Evolutionary conservation across 2,797 vertebrate genomes (phyloP), one percentile per base, ranked within the genome.

Genomic region (Malacoctenus gilli): DNA sequence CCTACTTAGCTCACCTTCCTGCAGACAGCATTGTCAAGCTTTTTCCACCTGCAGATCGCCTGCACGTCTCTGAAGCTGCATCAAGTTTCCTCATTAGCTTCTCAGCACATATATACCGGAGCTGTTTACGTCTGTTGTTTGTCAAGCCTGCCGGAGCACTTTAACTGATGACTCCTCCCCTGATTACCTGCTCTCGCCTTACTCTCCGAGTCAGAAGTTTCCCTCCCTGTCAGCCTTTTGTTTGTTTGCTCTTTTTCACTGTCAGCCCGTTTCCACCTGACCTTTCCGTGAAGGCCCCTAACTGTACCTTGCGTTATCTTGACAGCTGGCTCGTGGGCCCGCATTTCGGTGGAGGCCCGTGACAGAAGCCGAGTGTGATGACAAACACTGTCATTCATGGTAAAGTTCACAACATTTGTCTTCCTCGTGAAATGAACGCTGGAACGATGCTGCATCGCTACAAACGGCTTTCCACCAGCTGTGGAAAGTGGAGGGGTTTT

Each of bases 61-160:
- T 37, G 42, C 28, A 12, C 25, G 10, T 13, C 31, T 32, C 34
- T 19, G 49, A 20, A 30, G 23, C 14, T 47, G 51, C 14, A 15
- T 55, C 35, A 44, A 5, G 12, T 43, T 40, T 52, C 40, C 44
- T 59, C 36, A 38, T 56, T 60, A 55, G 36, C 39, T 50, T 42
- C 15, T 31, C 32, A 15, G 51, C 30, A 39, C 43, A 37, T 21
- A 2, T 18, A 10, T 2, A 10, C 49, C n/a, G 48, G 7, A n/a
- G 13, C 15, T 59, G 36, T 48, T 49, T 28, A 39, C 22, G 3
- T 11, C 9, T 46, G 34, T 21, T 67, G 40, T 50, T 36, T 62
- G 47, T 53, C 47, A 36, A 47, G 48, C 20, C 28, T 21, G 37
- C n/a, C 37, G 13, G 6, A 8, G 1, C 12, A 16, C 28, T 51